Evolutionary conservation across 2,797 vertebrate species (phyloP).

Genomic region (Myiothlypis chrysogaster): DNA sequence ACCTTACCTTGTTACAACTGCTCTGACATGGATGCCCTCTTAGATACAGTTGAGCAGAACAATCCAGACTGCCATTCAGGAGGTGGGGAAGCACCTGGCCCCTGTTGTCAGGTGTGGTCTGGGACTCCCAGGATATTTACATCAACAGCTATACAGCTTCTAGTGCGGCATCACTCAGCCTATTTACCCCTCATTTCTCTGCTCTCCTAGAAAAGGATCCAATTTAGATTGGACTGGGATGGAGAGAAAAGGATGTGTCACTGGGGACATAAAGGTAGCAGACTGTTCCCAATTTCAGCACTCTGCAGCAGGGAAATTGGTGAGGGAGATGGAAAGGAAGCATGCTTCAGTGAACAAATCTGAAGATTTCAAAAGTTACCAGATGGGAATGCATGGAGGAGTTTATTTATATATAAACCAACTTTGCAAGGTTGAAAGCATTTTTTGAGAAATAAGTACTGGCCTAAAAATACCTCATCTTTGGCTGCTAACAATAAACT

Average conservation of each 20-base stretch:
- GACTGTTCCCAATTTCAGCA: background rate
- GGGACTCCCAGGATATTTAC: background rate
- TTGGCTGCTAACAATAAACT: background rate
- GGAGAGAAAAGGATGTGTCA: background rate
- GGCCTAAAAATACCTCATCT: conserved; percentile 5
- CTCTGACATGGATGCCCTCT: background rate
- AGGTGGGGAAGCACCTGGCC: background rate
- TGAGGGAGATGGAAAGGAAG: background rate
- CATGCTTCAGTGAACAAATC: background rate
- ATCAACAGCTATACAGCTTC: background rate
- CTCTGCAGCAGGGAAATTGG: background rate
- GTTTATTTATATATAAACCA: conserved; percentile 25
- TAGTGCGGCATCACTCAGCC: background rate
- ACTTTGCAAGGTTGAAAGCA: conserved; percentile 2
- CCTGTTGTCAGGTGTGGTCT: fast-evolving
- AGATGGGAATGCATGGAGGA: background rate
- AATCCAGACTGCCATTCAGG: background rate
- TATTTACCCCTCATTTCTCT: background rate
- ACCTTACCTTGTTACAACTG: background rate
- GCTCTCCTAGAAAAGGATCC: background rate
- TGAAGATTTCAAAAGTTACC: background rate
- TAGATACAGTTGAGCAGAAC: background rate
- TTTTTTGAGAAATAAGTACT: background rate
- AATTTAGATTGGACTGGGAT: background rate
- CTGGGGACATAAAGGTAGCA: background rate